Base-by-base conservation (phyloP, 2,888 invertebrate genomes). In the Chrysolina americana region DNA sequence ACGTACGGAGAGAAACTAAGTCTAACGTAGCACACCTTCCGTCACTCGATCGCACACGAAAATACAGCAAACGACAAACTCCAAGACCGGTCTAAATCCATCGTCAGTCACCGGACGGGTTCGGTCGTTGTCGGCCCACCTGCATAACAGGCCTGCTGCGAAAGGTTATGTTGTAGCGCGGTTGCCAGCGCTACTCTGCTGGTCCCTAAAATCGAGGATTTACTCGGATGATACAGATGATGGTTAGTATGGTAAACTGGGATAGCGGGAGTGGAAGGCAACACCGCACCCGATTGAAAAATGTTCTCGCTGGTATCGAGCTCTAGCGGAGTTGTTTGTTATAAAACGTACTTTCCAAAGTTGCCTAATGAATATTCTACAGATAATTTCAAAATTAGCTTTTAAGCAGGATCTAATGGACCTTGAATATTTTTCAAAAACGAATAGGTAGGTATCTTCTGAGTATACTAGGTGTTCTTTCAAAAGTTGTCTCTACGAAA, bases 91-190 rank as follows among this genome's bases (percentile, higher is more conserved):
- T 88, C 87, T 83, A 82, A 75, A 78, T 66, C 70, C 70, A 71
- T 87, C 87, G 87, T 83, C 68, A 50, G 71, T 59, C 80, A 74
- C 89, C 90, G 89, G 81, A 56, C 1, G 21, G 77, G 81, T 80
- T 87, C 90, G 90, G 65, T 2, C 9, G 19, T 13, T 13, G 74
- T 78, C 75, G 65, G 88, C 88, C 90, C 90, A 90, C 90, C 90
- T 90, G 90, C 90, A 89, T 89, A 88, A 89, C 88, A 87, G 84
- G 85, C 85, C 83, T 80, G 81, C 83, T 81, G 81, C 81, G 83
- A 87, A 87, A 87, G 86, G 87, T 87, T 87, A 87, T 85, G 86
- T 86, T 80, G 68, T 70, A 78, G 13, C 69, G 36, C 19, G 41
- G 70, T 70, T 76, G 76, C 70, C 76, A 15, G 41, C 1, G 41